Evolutionary conservation across 2,888 invertebrate species (phyloP).

Genomic region (Mellilla xanthometata): DNA sequence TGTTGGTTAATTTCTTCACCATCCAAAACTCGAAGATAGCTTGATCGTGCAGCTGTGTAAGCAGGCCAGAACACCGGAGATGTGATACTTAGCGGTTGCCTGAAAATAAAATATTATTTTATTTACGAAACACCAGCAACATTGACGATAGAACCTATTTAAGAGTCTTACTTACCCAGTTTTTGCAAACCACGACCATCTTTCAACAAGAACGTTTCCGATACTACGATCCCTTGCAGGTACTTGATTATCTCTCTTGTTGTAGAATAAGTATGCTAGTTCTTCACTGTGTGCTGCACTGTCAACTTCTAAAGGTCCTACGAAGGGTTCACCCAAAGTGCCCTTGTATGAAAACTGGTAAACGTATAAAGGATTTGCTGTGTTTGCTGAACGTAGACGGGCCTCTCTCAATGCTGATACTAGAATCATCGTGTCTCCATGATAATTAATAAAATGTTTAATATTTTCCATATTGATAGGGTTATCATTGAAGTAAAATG

Average conservation of each 20-base stretch:
- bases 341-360: conserved; percentile 74
- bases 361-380: conserved; percentile 48
- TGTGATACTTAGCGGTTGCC: conserved; percentile 51
- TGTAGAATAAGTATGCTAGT: conserved; percentile 60
- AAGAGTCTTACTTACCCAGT: conserved; percentile 48
- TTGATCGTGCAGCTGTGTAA: conserved; percentile 36
- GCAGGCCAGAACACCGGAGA: conserved; percentile 55
- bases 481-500: conserved; percentile 51
- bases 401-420: conserved; percentile 63
- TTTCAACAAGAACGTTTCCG: conserved; percentile 57
- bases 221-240: conserved; percentile 46
- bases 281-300: conserved; percentile 67
- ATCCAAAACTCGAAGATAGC: conserved; percentile 51
- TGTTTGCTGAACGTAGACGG: conserved; percentile 43
- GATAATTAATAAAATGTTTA: conserved; percentile 53
- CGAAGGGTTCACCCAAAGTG: conserved; percentile 49
- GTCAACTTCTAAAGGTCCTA: conserved; percentile 47
- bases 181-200: conserved; percentile 72
- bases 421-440: conserved; percentile 68
- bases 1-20: conserved; percentile 40
- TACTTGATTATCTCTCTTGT: conserved; percentile 26
- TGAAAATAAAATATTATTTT: conserved; percentile 38
- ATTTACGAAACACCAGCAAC: background rate
- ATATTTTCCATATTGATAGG: conserved; percentile 38
- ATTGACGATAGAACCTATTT: background rate